Evolutionary conservation across 2,797 vertebrate genomes (phyloP).

Genomic region (Rhinoraja longicauda): DNA sequence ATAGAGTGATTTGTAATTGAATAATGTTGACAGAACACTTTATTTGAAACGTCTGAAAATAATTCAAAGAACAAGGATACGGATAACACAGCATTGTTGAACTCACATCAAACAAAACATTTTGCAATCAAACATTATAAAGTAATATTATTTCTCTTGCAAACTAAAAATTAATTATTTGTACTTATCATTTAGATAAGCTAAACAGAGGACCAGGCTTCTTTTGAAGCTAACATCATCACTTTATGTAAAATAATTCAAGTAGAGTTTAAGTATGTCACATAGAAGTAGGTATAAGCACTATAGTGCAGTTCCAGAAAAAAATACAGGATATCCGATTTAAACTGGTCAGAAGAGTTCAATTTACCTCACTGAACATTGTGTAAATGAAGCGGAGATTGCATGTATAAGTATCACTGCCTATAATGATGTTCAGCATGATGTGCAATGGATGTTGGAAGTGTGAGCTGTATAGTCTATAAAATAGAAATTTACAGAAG

Average conservation of each 20-base stretch:
- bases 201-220: background rate
- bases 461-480: background rate
- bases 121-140: background rate
- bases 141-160: too few relatives aligned
- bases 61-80: background rate
- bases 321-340: background rate
- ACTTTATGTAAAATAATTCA: background rate
- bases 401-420: background rate
- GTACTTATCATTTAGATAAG: background rate
- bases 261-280: background rate
- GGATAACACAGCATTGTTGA: background rate
- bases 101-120: background rate
- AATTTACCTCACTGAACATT: background rate
- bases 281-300: background rate
- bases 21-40: background rate
- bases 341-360: background rate
- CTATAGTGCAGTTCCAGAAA: background rate
- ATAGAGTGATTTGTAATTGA: background rate
- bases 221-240: background rate
- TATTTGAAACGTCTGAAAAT: background rate
- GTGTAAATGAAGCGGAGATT: background rate
- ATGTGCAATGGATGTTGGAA: background rate
- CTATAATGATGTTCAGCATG: background rate
- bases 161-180: too few relatives aligned
- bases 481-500: background rate